These are phyloP conservation scores for Diadromus collaris DNA, from an alignment of 2,888 invertebrate species.

Conservation along the genomic window DNA sequence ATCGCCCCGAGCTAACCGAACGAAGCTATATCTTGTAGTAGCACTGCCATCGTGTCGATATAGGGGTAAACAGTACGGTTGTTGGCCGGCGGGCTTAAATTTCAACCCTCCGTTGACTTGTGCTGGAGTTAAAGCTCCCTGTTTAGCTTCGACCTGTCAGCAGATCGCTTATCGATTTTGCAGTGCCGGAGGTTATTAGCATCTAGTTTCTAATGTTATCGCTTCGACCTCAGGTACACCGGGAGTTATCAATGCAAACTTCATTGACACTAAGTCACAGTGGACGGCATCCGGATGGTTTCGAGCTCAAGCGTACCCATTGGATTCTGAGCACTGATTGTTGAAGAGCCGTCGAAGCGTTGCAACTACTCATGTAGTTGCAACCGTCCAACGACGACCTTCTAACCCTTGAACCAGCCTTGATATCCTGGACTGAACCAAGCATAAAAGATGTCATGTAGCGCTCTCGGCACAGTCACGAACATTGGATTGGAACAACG, in stretches of 20 bases:
- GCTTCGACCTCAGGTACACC: neutral
- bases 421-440: too few relatives aligned
- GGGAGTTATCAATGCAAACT: neutral
- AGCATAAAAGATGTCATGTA: too few relatives aligned
- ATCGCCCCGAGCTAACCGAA: slow-evolving; percentile 43
- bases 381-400: too few relatives aligned
- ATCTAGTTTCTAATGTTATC: neutral
- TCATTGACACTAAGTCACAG: neutral
- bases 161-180: neutral
- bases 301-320: neutral
- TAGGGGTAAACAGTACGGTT: slow-evolving; percentile 14
- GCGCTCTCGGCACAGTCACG: too few relatives aligned
- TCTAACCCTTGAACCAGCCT: too few relatives aligned
- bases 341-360: neutral
- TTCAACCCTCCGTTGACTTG: neutral
- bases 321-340: neutral
- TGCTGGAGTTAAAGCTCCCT: neutral
- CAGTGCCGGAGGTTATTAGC: neutral
- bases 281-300: neutral
- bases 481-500: too few relatives aligned
- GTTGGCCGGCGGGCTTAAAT: slow-evolving; percentile 25
- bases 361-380: neutral
- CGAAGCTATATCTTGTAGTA: slow-evolving; percentile 14
- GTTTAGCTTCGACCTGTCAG: neutral
- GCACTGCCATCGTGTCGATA: slow-evolving; percentile 19